A percentile compares a stretch with the other conserved stretches of the same genome.
These are phyloP conservation scores for Synergus laeviventris DNA, from an alignment of 2,888 invertebrate species.

Conservation along the genomic window DNA sequence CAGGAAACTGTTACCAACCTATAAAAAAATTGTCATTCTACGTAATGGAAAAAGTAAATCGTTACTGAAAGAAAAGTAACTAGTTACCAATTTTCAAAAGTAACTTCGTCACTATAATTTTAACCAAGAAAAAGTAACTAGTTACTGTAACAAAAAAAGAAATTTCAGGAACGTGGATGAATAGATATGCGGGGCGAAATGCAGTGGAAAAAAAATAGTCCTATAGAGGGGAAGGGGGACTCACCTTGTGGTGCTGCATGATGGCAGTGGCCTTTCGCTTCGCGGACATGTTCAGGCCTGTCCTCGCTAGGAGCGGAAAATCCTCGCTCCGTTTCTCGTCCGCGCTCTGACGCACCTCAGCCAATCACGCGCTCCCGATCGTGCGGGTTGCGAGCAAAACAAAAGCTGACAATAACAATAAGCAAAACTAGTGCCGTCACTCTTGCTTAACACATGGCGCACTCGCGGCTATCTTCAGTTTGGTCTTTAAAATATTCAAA, in stretches of 20 bases:
- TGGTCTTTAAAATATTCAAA: background rate
- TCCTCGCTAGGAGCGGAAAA: conserved; percentile 64
- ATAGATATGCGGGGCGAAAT: conserved; percentile 42
- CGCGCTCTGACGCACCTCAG: conserved; percentile 50
- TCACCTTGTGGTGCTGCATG: conserved; percentile 81
- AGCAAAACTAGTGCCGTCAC: conserved; percentile 51
- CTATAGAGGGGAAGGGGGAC: conserved; percentile 57
- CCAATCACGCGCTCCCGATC: conserved; percentile 54
- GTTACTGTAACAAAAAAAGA: too few relatives aligned
- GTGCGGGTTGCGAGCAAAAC: conserved; percentile 55
- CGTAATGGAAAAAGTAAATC: too few relatives aligned
- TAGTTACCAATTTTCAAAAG: too few relatives aligned
- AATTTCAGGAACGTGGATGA: background rate
- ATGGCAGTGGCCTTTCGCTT: conserved; percentile 86
- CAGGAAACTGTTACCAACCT: background rate
- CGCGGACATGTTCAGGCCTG: conserved; percentile 80
- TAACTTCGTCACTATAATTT: too few relatives aligned
- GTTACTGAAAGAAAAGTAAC: too few relatives aligned
- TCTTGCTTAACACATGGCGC: conserved; percentile 64
- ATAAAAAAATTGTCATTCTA: background rate
- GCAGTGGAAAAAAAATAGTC: conserved; percentile 43
- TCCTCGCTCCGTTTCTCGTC: conserved; percentile 60
- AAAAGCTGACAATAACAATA: conserved; percentile 47
- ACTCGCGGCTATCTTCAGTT: conserved; percentile 43
- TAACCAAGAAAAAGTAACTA: too few relatives aligned